Evolutionary conservation across 1,140 invertebrate genomes (phyloP), one percentile per base, ranked within the genome.

Genomic region (Drosophila repleta): DNA sequence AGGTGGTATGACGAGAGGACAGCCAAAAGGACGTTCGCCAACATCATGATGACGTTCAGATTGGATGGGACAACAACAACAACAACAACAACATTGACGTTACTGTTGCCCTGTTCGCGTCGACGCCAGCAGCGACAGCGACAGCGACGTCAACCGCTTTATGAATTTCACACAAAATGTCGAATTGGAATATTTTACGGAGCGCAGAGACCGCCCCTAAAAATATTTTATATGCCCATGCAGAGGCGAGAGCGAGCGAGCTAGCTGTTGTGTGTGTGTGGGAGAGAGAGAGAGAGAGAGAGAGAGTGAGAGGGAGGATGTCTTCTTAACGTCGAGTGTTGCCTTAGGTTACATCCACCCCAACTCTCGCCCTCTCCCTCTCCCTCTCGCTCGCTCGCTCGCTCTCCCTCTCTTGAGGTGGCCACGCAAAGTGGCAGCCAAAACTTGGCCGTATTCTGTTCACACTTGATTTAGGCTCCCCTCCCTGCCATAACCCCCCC

Each of bases 111-210:
- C 41, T 26, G 68, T 20, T 52, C 24, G 20, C 58, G 63, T 15
- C 11, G 63, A 65, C 63, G 29, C 13, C 45, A 51, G 15, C 55
- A 20, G 24, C 32, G 32, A 24, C 63, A 18, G 39, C 58, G 41
- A 11, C 51, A 39, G 51, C 58, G 67, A 66, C 60, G 65, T 53
- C 56, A 51, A 68, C 66, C 56, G 85, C 80, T 81, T 85, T 81
- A 81, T 88, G 76, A 90, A 87, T 78, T 73, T 69, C 85, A 76
- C 77, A 87, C 83, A 90, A 90, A 90, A 88, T 90, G 80, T 90
- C 87, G 87, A 90, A 90, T 90, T 87, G 87, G 87, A 90, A 90
- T 87, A 81, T 60, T 65, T 63, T 60, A 18, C 52, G 6, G 29
- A 53, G 29, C 35, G 21, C 24, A 67, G 58, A 73, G 72, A 64